Base-by-base conservation (phyloP, 1,140 invertebrate genomes). In the Procambarus clarkii region DNA sequence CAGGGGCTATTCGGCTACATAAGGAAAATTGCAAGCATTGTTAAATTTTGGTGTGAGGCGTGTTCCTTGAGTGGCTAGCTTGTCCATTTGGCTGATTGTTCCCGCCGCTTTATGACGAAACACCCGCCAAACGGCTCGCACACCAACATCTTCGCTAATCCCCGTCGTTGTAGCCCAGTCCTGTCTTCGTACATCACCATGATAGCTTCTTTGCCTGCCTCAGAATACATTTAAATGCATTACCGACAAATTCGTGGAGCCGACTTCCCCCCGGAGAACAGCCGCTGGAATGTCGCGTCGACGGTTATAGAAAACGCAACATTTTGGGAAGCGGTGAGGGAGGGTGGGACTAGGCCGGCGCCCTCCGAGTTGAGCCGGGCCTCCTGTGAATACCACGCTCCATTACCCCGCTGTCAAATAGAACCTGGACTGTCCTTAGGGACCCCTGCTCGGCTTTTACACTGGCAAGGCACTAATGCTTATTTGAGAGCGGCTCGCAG, bases 11-110 rank as follows among this genome's bases (percentile, higher is more conserved):
- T 91, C 74, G 86, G 89, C 89, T 91, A 91, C 89, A 91, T 91
- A 91, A 91, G 89, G 89, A 91, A 91, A 86, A 91, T 91, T 91
- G 89, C 89, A 91, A 91, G 89, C 89, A 91, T 91, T 91, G 89
- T 91, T 91, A 91, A 91, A 91, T 91, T 91, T 91, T 69, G 89
- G 89, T 91, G 89, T 85, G 89, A 85, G 82, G 89, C 89, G 89
- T 78, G 89, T 91, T 91, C 82, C 89, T 91, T 91, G 89, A 91
- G 89, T 91, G 89, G 89, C 89, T 85, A 85, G 89, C 89, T 85
- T 91, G 89, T 91, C 89, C 89, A 91, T 91, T 91, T 91, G 89
- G 82, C 89, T 91, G 89, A 91, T 91, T 91, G 89, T 91, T 91
- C 89, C 89, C 82, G 76, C 82, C 89, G 89, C 89, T 91, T 91